Base-by-base conservation (phyloP, 2,113 vertebrate species). In the Ameiurus melas region DNA sequence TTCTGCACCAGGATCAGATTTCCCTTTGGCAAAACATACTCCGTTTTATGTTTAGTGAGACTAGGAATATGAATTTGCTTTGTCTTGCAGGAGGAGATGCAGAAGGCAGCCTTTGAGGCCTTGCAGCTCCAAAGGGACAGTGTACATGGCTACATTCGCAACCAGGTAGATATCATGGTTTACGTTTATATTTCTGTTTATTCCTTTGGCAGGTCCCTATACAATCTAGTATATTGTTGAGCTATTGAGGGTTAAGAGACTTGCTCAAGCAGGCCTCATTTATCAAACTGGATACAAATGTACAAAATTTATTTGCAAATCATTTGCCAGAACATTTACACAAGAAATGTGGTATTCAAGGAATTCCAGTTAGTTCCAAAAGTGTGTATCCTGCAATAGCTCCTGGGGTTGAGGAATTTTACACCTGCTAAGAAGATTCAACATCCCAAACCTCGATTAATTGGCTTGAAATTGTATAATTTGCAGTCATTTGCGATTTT, bases 101-200 rank as follows among this genome's bases (percentile, higher is more conserved):
- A 99, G 95, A 99, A 97, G 92, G 96, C 96, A 2, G 98, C 98
- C 0, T 99, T 99, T n/a, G 97, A 99, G 94, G 97, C 97, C 7
- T 95, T 99, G 71, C 98, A 99, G 92, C 94, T 99, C 89, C 97
- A 99, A 94, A 97, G 96, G 81, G 98, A 99, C 79, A 94, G 97
- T 4, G 96, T 97, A 73, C 97, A 99, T 22, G 94, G 94, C 83
- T 97, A 96, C 90, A 98, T 99, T 90, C 95, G 98, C 88, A 96
- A 94, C 89, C 97, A 99, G 98, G 98, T 99, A 88, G 91, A 95
- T 55, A 57, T 47, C 64, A 81, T 66, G 12, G 10, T 20, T 64
- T 39, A 68, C 20, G 6, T 47, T 47, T 66, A 17, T 43, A 27
- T 81, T 13, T 81, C 9, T 33, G 36, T 58, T n/a, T n/a, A 22